Evolutionary conservation across 92 coral and sea anemone genomes (phyloP).

Genomic region (Plumapathes pennacea): DNA sequence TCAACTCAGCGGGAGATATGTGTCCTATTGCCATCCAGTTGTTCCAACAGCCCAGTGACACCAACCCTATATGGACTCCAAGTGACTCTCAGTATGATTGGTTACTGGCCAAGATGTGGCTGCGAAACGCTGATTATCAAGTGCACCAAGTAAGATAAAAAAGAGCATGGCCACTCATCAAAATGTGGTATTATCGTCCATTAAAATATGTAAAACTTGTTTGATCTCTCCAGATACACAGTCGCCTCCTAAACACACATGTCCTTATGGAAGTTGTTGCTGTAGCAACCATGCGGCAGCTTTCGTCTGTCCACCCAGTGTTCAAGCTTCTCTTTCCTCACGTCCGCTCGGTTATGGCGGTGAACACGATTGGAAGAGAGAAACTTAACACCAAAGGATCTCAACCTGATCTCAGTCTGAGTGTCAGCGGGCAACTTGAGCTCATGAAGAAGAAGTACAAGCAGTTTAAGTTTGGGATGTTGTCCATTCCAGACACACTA

Average conservation of each 20-base stretch:
- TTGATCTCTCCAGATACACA: constrained; percentile 38
- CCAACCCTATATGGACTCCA: constrained; percentile 89
- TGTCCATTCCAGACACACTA: constrained; percentile 51
- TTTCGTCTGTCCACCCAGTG: constrained; percentile 84
- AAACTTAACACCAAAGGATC: constrained; percentile 60
- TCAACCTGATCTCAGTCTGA: constrained; percentile 19
- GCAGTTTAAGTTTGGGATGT: constrained; percentile 56
- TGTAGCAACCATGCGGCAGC: constrained; percentile 76
- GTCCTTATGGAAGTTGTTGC: constrained; percentile 81
- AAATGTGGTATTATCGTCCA: not conserved
- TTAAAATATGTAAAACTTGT: not conserved
- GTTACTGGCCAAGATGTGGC: constrained; percentile 82
- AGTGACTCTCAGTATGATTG: constrained; percentile 67
- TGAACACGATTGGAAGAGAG: constrained; percentile 70
- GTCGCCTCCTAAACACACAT: constrained; percentile 69
- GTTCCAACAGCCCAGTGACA: constrained; percentile 52
- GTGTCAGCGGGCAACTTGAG: constrained; percentile 38
- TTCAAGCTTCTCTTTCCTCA: constrained; percentile 80
- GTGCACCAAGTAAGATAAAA: constrained; percentile 84
- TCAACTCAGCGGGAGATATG: constrained; percentile 66
- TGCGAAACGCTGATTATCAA: constrained; percentile 70
- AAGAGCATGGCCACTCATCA: too few species aligned
- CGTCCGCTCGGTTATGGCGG: constrained; percentile 78
- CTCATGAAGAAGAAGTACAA: constrained; percentile 67
- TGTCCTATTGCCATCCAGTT: constrained; percentile 90